These are phyloP conservation scores for Neodiprion pinetum DNA, from an alignment of 1,140 invertebrate genomes.

Conservation along the genomic window DNA sequence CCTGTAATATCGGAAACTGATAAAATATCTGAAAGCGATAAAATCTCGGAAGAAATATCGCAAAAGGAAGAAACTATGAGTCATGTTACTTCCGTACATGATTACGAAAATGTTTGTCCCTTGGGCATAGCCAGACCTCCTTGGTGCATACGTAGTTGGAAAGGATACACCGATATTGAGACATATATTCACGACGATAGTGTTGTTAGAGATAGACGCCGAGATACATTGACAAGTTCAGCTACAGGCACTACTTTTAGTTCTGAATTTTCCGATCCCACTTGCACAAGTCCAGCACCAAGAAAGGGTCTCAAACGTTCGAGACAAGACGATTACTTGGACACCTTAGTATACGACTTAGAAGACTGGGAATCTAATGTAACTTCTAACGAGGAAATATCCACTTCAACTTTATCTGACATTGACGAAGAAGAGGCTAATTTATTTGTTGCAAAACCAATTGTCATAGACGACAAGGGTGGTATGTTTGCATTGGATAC, in stretches of 20 bases:
- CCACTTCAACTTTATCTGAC: slow-evolving; percentile 23
- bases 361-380: slow-evolving; percentile 50
- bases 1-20: slow-evolving; percentile 32
- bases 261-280: slow-evolving; percentile 50
- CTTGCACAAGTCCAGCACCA: slow-evolving; percentile 58
- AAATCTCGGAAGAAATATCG: slow-evolving; percentile 28
- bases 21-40: slow-evolving; percentile 24
- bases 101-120: slow-evolving; percentile 74
- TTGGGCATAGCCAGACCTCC: slow-evolving; percentile 70
- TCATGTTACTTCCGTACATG: slow-evolving; percentile 69
- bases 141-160: slow-evolving; percentile 74
- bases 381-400: slow-evolving; percentile 28
- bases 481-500: slow-evolving; percentile 60
- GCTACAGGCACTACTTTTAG: slow-evolving; percentile 50
- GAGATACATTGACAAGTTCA: slow-evolving; percentile 65
- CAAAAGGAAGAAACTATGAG: slow-evolving; percentile 63
- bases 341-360: slow-evolving; percentile 62
- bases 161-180: slow-evolving; percentile 71
- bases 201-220: slow-evolving; percentile 64
- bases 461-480: slow-evolving; percentile 65
- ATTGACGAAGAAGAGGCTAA: slow-evolving; percentile 52
- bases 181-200: slow-evolving; percentile 71
- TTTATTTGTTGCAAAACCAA: slow-evolving; percentile 64
- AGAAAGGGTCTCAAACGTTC: slow-evolving; percentile 50
- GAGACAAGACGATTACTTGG: slow-evolving; percentile 65